These are phyloP conservation scores for Semicossyphus pulcher DNA, from an alignment of 2,113 vertebrate species.

Conservation along the genomic window DNA sequence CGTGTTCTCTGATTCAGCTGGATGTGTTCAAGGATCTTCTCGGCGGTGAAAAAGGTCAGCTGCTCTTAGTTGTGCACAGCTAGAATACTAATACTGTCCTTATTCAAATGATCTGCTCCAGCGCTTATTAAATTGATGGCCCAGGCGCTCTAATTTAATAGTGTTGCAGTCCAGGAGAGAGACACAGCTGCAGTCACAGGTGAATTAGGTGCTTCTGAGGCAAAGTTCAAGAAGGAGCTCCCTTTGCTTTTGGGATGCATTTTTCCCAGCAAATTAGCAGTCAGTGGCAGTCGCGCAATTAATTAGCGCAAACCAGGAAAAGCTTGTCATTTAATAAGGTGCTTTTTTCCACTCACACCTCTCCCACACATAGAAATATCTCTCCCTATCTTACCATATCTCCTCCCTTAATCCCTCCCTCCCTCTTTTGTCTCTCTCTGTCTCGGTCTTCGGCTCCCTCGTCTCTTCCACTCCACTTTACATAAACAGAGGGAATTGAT, in stretches of 20 bases:
- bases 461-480: slow-evolving; percentile 86
- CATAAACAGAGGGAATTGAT: slow-evolving; percentile 95
- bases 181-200: slow-evolving; percentile 88
- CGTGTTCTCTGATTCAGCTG: slow-evolving; percentile 90
- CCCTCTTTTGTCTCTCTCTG: slow-evolving; percentile 62
- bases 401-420: slow-evolving; percentile 74
- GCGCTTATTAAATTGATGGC: slow-evolving; percentile 99
- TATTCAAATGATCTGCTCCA: slow-evolving; percentile 99
- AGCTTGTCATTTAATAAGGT: slow-evolving; percentile 97
- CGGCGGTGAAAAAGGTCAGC: slow-evolving; percentile 97
- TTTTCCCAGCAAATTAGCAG: slow-evolving; percentile 93
- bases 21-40: slow-evolving; percentile 98
- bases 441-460: slow-evolving; percentile 33
- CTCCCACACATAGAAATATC: slow-evolving; percentile 65
- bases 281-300: slow-evolving; percentile 90
- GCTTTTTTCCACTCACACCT: slow-evolving; percentile 69
- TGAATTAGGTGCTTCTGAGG: slow-evolving; percentile 90
- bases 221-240: slow-evolving; percentile 92
- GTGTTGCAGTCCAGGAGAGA: slow-evolving; percentile 88
- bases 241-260: slow-evolving; percentile 89
- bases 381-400: slow-evolving; percentile 60
- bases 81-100: slow-evolving; percentile 98
- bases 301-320: slow-evolving; percentile 94
- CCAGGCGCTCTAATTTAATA: slow-evolving; percentile 97
- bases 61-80: slow-evolving; percentile 96